Percentiles rank a stretch among this genome's conserved stretches.
Conservation (phyloP, 2,113 vertebrate genomes). For the Rhinogobius similis region DNA sequence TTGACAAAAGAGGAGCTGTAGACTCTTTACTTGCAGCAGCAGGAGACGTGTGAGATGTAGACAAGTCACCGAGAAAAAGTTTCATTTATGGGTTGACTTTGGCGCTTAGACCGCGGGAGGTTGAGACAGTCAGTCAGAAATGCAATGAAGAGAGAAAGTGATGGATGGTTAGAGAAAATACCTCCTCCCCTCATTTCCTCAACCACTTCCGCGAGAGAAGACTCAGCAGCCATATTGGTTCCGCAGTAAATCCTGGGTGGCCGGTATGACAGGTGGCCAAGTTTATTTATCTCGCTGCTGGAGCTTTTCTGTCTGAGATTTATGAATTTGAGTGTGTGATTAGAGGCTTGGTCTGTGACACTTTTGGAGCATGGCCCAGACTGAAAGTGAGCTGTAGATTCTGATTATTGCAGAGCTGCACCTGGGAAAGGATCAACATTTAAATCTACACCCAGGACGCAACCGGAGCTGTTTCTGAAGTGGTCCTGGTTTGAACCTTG, state of each 20-base stretch:
- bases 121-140: too few species aligned
- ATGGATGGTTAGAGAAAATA: too few species aligned
- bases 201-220: too few species aligned
- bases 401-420: conserved; percentile 18
- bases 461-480: neutral
- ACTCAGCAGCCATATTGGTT: neutral
- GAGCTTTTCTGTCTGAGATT: conserved; percentile 63
- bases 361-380: conserved; percentile 49
- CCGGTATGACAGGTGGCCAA: conserved; percentile 25
- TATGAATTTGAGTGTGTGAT: conserved; percentile 66
- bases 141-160: too few species aligned
- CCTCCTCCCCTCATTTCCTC: too few species aligned
- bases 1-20: too few species aligned
- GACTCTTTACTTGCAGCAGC: too few species aligned
- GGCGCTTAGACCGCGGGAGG: too few species aligned
- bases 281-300: conserved; percentile 73
- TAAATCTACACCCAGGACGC: neutral
- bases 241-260: neutral
- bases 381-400: conserved; percentile 42
- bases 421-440: neutral
- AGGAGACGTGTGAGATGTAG: too few species aligned
- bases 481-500: neutral
- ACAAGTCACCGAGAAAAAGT: too few species aligned
- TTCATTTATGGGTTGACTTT: too few species aligned
- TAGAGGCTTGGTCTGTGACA: conserved; percentile 59